These are phyloP conservation scores for Neuroscelio doddi DNA, from an alignment of 2,888 invertebrate species.

Conservation along the genomic window DNA sequence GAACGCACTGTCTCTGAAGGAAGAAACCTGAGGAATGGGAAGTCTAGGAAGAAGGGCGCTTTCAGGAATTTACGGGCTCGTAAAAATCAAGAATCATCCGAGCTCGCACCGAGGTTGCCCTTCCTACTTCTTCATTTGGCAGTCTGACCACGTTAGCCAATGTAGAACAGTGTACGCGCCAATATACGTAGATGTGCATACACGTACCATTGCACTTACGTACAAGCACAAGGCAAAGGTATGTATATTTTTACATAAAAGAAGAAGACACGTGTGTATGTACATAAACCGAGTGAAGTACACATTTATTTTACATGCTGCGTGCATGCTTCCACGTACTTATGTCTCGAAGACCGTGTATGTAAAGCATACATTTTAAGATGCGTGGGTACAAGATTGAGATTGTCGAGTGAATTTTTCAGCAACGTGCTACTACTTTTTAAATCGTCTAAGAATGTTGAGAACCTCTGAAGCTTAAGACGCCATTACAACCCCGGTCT, in stretches of 20 bases:
- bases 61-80: constrained; percentile 70
- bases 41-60: no score
- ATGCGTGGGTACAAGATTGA: neutral
- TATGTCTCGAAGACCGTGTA: constrained; percentile 1
- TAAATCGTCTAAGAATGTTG: constrained; percentile 49
- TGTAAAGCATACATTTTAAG: constrained; percentile 17
- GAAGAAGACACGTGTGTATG: constrained; percentile 10
- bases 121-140: constrained; percentile 52
- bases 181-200: neutral
- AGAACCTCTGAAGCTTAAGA: constrained; percentile 70
- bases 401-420: constrained; percentile 1
- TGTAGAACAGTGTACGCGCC: constrained; percentile 22
- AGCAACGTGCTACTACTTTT: neutral
- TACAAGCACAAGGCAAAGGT: constrained; percentile 1
- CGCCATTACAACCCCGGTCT: constrained; percentile 69
- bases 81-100: constrained; percentile 71
- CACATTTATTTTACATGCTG: constrained; percentile 16
- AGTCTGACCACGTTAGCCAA: constrained; percentile 35
- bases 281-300: constrained; percentile 15
- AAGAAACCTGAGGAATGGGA: no score
- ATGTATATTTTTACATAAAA: constrained; percentile 9
- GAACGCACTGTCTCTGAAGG: constrained; percentile 44
- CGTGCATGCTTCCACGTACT: constrained; percentile 1
- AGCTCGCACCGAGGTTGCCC: constrained; percentile 59
- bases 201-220: constrained; percentile 2